These are phyloP conservation scores for Drosophila kurseongensis DNA, from an alignment of 1,140 invertebrate species.

Conservation along the genomic window DNA sequence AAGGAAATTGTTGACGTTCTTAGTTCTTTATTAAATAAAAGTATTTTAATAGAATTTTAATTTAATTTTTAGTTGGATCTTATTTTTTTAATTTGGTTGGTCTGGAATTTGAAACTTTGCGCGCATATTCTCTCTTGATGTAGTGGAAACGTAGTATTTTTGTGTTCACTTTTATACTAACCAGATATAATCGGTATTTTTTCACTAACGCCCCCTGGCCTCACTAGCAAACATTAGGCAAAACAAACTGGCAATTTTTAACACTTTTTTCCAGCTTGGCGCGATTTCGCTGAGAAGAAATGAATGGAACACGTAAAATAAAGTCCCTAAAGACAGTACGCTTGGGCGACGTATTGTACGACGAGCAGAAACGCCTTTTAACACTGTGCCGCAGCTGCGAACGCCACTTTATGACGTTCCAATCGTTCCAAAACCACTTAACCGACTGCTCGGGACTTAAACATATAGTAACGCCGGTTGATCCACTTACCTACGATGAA, in stretches of 20 bases:
- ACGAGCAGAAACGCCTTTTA: constrained; percentile 59
- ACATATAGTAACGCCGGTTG: constrained; percentile 40
- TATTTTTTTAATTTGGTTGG: background rate
- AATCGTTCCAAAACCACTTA: constrained; percentile 49
- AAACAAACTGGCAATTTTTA: constrained; percentile 4
- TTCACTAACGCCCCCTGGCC: background rate
- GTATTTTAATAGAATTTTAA: too few species aligned
- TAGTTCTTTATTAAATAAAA: too few species aligned
- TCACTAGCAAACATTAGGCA: background rate
- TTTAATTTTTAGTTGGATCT: too few species aligned
- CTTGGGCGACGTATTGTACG: constrained; percentile 59
- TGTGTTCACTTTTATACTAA: background rate
- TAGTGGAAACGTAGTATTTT: background rate
- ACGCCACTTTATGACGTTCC: constrained; percentile 43
- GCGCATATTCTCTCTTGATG: background rate
- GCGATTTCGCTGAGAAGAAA: constrained; percentile 38
- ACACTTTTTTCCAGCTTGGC: constrained; percentile 11
- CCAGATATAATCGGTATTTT: background rate
- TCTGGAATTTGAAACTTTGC: background rate
- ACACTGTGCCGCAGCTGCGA: constrained; percentile 61
- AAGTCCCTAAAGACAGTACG: constrained; percentile 53
- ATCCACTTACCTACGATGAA: constrained; percentile 52
- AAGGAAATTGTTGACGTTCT: too few species aligned
- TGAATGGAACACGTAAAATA: constrained; percentile 50
- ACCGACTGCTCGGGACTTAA: constrained; percentile 41